Evolutionary conservation across 2,888 invertebrate genomes (phyloP).

Genomic region (Masnerella sp.): DNA sequence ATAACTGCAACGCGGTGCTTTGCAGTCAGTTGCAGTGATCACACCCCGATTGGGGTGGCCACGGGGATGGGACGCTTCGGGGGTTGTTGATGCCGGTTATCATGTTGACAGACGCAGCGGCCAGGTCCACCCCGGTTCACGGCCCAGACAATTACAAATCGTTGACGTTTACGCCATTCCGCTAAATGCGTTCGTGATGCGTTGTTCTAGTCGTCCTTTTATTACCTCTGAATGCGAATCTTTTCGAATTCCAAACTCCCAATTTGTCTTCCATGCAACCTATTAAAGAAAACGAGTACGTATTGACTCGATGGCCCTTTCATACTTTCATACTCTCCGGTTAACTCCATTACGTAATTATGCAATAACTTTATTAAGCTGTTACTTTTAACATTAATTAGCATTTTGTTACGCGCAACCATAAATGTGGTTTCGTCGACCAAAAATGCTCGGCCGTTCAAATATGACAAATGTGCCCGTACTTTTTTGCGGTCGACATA

Average conservation of each 20-base stretch:
- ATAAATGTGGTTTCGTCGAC: slow-evolving; percentile 49
- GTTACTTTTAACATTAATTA: slow-evolving; percentile 54
- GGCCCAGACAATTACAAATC: slow-evolving; percentile 76
- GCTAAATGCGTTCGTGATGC: slow-evolving; percentile 57
- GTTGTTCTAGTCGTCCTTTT: slow-evolving; percentile 51
- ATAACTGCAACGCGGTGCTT: slow-evolving; percentile 68
- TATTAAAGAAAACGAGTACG: too few relatives aligned
- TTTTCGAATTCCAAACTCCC: too few relatives aligned
- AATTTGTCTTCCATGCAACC: too few relatives aligned
- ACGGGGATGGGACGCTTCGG: slow-evolving; percentile 61
- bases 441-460: slow-evolving; percentile 42
- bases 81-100: slow-evolving; percentile 76
- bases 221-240: too few relatives aligned
- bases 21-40: slow-evolving; percentile 76
- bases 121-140: slow-evolving; percentile 66
- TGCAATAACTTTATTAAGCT: slow-evolving; percentile 52
- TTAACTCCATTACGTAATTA: slow-evolving; percentile 54
- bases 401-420: slow-evolving; percentile 53
- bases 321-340: slow-evolving; percentile 15
- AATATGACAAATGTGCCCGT: slow-evolving; percentile 15
- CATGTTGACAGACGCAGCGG: slow-evolving; percentile 76
- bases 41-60: slow-evolving; percentile 61
- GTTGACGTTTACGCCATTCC: slow-evolving; percentile 74
- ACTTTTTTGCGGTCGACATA: not conserved
- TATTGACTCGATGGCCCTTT: not conserved